Percentiles rank a stretch among this genome's conserved stretches.
phyloP scores from a whole-genome alignment of 2,888 invertebrate species.

The Sicus ferrugineus region DNA sequence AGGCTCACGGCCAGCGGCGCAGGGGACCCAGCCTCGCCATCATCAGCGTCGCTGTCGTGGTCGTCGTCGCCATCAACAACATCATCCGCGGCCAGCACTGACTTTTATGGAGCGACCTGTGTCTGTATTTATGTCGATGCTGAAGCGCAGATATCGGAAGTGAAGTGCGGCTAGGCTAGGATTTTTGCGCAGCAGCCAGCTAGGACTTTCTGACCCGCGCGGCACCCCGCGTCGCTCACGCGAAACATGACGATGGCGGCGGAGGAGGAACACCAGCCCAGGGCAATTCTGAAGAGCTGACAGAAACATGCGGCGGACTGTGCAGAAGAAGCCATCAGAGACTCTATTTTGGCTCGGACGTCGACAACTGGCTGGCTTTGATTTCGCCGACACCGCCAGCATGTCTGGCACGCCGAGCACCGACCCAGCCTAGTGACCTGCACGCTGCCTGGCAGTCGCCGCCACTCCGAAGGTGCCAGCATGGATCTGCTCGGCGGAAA shows the following conservation, averaged over 20 bases:
- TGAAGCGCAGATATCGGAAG: slow-evolving; percentile 34
- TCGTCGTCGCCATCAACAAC: slow-evolving; percentile 27
- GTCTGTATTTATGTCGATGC: slow-evolving; percentile 39
- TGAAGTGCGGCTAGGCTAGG: slow-evolving; percentile 28
- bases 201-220: slow-evolving; percentile 1
- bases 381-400: slow-evolving; percentile 26
- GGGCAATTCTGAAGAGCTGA: neutral
- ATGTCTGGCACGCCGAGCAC: slow-evolving; percentile 23
- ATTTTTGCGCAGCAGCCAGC: neutral
- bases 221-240: neutral
- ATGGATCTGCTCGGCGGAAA: neutral
- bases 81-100: slow-evolving; percentile 34
- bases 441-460: neutral
- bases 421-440: neutral
- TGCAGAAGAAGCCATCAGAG: slow-evolving; percentile 20
- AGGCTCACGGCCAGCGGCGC: slow-evolving; percentile 20
- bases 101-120: slow-evolving; percentile 39
- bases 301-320: neutral
- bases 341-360: neutral
- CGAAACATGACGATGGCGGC: neutral
- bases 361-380: slow-evolving; percentile 23
- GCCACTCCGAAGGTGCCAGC: neutral
- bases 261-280: neutral
- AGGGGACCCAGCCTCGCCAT: slow-evolving; percentile 19
- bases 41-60: slow-evolving; percentile 17